A percentile compares a stretch with the other conserved stretches of the same genome.
phyloP scores from a whole-genome alignment of 2,888 invertebrate species.

The Mesochorus sp. region DNA sequence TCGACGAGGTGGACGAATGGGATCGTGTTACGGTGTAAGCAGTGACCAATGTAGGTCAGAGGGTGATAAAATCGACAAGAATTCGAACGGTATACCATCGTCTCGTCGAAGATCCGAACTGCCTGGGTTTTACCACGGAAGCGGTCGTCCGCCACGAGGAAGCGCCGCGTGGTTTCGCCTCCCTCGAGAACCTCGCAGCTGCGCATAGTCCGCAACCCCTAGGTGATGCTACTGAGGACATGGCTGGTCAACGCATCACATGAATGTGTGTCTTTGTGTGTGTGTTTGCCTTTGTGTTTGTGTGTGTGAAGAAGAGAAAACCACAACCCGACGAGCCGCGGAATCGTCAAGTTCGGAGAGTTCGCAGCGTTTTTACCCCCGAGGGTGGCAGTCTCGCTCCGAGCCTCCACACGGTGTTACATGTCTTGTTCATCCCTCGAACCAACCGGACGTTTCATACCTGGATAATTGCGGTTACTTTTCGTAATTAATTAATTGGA shows the following conservation, averaged over 20 bases:
- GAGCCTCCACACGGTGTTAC: conserved; percentile 28
- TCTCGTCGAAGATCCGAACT: conserved; percentile 40
- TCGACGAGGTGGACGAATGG: conserved; percentile 44
- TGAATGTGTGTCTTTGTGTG: too few species aligned
- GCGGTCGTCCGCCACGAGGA: conserved; percentile 61
- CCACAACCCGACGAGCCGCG: conserved; percentile 11
- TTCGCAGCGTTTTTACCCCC: conserved; percentile 17
- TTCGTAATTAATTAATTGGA: not conserved
- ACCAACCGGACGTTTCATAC: not conserved
- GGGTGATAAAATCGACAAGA: conserved; percentile 21
- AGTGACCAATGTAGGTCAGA: conserved; percentile 59
- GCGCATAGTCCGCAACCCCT: conserved; percentile 54
- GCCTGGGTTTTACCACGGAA: conserved; percentile 56
- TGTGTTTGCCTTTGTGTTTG: too few species aligned
- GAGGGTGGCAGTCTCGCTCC: conserved; percentile 48
- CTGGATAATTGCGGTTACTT: not conserved
- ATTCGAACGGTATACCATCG: conserved; percentile 13
- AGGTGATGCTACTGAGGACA: conserved; percentile 23
- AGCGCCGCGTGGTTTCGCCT: conserved; percentile 57
- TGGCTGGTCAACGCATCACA: conserved; percentile 1
- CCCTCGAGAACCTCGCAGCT: conserved; percentile 53
- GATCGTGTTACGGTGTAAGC: conserved; percentile 56
- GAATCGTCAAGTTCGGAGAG: conserved; percentile 4
- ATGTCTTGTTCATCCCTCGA: conserved; percentile 1
- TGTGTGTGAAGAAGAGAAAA: conserved; percentile 26